phyloP scores from a whole-genome alignment of 2,797 vertebrate genomes.

The Falco novaeseelandiae region DNA sequence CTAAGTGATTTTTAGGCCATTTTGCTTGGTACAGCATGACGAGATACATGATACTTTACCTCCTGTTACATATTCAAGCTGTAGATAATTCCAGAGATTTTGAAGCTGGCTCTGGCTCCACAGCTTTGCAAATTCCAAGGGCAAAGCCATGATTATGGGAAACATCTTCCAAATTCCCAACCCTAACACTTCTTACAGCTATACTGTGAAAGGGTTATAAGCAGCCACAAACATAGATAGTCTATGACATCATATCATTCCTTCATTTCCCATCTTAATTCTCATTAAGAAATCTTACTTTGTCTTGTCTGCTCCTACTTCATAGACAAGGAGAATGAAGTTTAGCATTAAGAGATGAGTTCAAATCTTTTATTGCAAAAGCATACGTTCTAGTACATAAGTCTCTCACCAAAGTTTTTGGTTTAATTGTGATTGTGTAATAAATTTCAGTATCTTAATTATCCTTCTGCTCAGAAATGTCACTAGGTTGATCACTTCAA shows the following conservation, averaged over 20 bases:
- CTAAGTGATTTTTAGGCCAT: not conserved
- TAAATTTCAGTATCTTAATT: not conserved
- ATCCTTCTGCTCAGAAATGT: not conserved
- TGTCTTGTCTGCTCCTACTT: not conserved
- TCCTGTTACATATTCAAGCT: not conserved
- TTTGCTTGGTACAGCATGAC: not conserved
- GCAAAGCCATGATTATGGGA: not conserved
- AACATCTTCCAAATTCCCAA: not conserved
- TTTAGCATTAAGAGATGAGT: not conserved
- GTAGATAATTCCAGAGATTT: not conserved
- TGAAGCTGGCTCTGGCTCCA: not conserved
- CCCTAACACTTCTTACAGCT: not conserved
- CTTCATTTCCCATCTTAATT: not conserved
- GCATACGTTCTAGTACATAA: not conserved
- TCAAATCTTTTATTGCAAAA: not conserved
- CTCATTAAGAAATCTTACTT: not conserved
- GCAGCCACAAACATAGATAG: not conserved
- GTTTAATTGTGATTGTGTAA: not conserved
- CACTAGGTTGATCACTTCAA: not conserved
- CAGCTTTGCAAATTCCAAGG: not conserved
- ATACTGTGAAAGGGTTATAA: not conserved
- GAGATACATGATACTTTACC: not conserved
- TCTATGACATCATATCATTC: not conserved
- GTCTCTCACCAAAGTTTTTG: not conserved
- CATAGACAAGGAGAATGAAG: not conserved